Evolutionary conservation across 2,797 vertebrate genomes (phyloP).

Genomic region (Lepus oiostolus): DNA sequence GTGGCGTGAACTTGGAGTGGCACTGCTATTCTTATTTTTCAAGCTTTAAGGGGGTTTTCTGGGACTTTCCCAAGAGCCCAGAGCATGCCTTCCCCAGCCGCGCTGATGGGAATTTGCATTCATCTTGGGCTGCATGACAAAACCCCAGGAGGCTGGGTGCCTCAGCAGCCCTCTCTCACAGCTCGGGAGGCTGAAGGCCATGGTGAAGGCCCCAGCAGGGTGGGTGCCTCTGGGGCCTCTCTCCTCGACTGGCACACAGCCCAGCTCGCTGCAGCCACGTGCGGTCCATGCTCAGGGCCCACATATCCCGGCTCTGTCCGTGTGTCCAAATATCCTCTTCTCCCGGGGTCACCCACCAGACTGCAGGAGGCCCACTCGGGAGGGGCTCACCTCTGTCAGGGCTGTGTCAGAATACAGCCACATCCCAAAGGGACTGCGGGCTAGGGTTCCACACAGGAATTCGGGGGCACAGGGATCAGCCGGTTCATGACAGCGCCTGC

Average conservation of each 20-base stretch:
- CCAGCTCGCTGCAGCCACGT: fast-evolving
- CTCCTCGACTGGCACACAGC: neutral
- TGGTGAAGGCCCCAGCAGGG: neutral
- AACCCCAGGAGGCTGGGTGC: neutral
- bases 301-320: neutral
- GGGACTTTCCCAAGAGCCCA: neutral
- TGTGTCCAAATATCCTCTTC: neutral
- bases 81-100: too few species aligned
- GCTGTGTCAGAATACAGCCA: neutral
- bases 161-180: neutral
- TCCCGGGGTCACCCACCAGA: neutral
- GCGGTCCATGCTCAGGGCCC: fast-evolving
- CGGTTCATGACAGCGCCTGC: neutral
- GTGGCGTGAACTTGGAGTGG: fast-evolving
- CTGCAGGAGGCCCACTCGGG: fast-evolving
- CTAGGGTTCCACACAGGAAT: neutral
- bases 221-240: neutral
- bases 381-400: too few species aligned
- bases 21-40: neutral
- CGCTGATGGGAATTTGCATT: too few species aligned
- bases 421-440: neutral
- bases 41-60: neutral
- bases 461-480: neutral
- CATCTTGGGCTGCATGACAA: neutral
- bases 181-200: neutral